phyloP scores from a whole-genome alignment of 2,888 invertebrate species.

The Ornithoptera alexandrae region DNA sequence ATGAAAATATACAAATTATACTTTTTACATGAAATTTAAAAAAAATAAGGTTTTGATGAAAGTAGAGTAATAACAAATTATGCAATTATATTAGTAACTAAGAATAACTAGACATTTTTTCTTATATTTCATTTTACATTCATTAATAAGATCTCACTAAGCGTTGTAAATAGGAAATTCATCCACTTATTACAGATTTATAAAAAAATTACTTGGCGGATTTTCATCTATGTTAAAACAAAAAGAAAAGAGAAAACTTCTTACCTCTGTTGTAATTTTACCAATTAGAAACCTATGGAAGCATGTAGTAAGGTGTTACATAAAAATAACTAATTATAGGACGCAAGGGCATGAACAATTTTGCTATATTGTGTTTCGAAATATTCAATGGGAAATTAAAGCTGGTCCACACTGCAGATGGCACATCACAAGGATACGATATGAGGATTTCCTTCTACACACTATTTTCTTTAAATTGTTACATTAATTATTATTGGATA shows the following conservation, averaged over 20 bases:
- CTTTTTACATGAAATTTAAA: too few relatives aligned
- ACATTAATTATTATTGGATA: slow-evolving; percentile 15
- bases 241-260: slow-evolving; percentile 32
- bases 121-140: too few relatives aligned
- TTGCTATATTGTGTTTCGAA: slow-evolving; percentile 33
- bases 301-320: slow-evolving; percentile 54
- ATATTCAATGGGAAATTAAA: slow-evolving; percentile 27
- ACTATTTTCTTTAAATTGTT: slow-evolving; percentile 17
- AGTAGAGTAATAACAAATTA: too few relatives aligned
- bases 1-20: too few relatives aligned
- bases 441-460: slow-evolving; percentile 11
- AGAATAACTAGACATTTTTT: too few relatives aligned
- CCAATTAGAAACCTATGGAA: slow-evolving; percentile 45
- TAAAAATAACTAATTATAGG: slow-evolving; percentile 53
- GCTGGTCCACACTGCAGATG: slow-evolving; percentile 38
- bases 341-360: slow-evolving; percentile 46
- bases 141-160: too few relatives aligned
- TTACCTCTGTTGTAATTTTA: slow-evolving; percentile 52
- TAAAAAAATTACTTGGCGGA: not conserved
- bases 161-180: too few relatives aligned
- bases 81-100: too few relatives aligned
- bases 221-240: not conserved
- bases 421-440: slow-evolving; percentile 55
- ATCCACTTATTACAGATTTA: too few relatives aligned
- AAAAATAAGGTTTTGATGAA: too few relatives aligned